A percentile compares a stretch with the other conserved stretches of the same genome.
Conservation (phyloP, 2,113 vertebrate genomes). For the Paramormyrops kingsleyae region DNA sequence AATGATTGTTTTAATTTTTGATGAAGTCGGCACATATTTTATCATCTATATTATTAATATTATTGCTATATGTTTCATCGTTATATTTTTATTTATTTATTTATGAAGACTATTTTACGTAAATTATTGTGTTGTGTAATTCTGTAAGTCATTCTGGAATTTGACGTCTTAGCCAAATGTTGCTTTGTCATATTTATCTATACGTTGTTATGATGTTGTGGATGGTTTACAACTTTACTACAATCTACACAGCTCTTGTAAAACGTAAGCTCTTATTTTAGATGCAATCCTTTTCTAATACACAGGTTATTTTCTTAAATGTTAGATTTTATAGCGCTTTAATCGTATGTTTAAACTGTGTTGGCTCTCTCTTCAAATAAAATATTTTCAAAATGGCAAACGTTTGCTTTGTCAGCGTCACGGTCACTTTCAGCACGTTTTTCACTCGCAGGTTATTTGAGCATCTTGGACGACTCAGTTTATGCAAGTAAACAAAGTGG, state of each 20-base stretch:
- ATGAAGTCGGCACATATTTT: constrained; percentile 68
- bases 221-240: constrained; percentile 65
- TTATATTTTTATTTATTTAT: constrained; percentile 90
- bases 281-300: constrained; percentile 99
- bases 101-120: constrained; percentile 80
- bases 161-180: constrained; percentile 80
- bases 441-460: not conserved
- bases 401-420: not conserved
- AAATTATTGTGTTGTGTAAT: constrained; percentile 80
- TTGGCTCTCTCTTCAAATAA: constrained; percentile 87
- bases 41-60: constrained; percentile 58
- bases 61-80: constrained; percentile 94
- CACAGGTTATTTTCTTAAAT: constrained; percentile 99
- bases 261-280: constrained; percentile 92
- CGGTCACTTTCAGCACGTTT: not conserved
- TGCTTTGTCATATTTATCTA: constrained; percentile 41
- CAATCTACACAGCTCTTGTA: constrained; percentile 67
- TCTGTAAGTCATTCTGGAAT: constrained; percentile 69
- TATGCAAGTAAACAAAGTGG: not conserved
- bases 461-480: not conserved
- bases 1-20: constrained; percentile 62
- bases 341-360: constrained; percentile 94
- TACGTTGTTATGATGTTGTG: constrained; percentile 63
- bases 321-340: constrained; percentile 99
- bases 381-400: constrained; percentile 89